A percentile compares a stretch with the other conserved stretches of the same genome.
Evolutionary conservation across 2,113 vertebrate species (phyloP).

Genomic region (Macroglossus sobrinus): DNA sequence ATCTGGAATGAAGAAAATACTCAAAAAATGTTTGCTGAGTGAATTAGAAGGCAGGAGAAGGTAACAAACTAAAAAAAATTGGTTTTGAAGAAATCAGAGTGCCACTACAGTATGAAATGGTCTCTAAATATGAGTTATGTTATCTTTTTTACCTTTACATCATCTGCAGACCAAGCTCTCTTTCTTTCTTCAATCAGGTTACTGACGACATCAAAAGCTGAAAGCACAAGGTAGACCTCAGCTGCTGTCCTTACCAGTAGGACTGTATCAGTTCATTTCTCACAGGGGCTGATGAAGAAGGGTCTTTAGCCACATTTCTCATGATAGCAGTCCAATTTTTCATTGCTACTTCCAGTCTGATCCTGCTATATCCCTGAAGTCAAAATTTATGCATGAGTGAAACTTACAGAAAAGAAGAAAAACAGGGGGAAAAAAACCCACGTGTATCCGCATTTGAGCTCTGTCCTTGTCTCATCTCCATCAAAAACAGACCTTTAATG

Average conservation of each 20-base stretch:
- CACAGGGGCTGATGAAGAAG: neutral
- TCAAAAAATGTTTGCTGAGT: neutral
- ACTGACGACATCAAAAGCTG: neutral
- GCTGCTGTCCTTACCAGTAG: neutral
- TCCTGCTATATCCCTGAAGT: neutral
- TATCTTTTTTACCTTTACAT: neutral
- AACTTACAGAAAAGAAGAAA: neutral
- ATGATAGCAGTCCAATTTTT: neutral
- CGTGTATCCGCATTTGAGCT: neutral
- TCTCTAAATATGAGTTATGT: neutral
- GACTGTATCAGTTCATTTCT: neutral
- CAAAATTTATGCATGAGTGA: neutral
- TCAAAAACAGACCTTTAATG: neutral
- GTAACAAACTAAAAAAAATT: neutral
- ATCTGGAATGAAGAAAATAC: neutral
- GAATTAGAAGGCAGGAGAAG: neutral
- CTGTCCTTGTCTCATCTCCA: neutral
- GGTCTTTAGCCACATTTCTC: neutral
- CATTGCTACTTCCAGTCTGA: neutral
- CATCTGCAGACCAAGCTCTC: neutral
- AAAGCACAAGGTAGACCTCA: neutral
- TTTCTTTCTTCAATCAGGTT: conserved; percentile 3
- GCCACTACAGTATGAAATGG: neutral
- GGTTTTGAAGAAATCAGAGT: neutral
- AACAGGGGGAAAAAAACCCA: neutral